Percentiles rank a stretch among this genome's conserved stretches.
These are phyloP conservation scores for Cephalopachus bancanus DNA, from an alignment of 2,797 vertebrate genomes.

Conservation along the genomic window DNA sequence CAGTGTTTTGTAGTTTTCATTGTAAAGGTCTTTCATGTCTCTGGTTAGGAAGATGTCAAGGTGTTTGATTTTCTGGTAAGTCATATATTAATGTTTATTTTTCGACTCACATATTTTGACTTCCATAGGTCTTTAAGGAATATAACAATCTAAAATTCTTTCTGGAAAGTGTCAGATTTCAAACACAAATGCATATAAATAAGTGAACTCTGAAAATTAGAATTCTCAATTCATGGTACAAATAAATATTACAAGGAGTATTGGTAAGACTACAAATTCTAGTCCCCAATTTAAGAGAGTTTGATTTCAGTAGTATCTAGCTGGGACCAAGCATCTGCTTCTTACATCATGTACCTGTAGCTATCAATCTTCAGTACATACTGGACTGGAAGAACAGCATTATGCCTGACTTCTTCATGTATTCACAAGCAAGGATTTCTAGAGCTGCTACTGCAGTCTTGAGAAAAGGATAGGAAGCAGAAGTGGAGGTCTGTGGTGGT, in stretches of 20 bases:
- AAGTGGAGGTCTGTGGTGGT: constrained; percentile 92
- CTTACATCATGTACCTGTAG: not conserved
- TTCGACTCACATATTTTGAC: not conserved
- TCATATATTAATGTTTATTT: not conserved
- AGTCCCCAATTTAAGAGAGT: not conserved
- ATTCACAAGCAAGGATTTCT: not conserved
- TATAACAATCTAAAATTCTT: not conserved
- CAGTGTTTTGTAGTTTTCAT: too few relatives aligned
- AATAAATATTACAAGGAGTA: not conserved
- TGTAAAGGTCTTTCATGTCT: too few relatives aligned
- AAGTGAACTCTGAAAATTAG: not conserved
- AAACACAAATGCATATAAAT: not conserved
- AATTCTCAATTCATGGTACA: not conserved
- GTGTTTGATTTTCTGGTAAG: not conserved
- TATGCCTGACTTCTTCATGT: not conserved
- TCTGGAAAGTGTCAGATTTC: not conserved
- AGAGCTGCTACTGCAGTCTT: too few relatives aligned
- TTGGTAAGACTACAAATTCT: not conserved
- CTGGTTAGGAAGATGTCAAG: too few relatives aligned
- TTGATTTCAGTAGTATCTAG: not conserved
- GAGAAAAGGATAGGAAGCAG: not conserved
- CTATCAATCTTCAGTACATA: not conserved
- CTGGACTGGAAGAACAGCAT: not conserved
- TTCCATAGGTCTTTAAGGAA: not conserved
- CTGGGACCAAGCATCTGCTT: not conserved